phyloP scores from a whole-genome alignment of 2,888 invertebrate species.

The Hipparchia semele region DNA sequence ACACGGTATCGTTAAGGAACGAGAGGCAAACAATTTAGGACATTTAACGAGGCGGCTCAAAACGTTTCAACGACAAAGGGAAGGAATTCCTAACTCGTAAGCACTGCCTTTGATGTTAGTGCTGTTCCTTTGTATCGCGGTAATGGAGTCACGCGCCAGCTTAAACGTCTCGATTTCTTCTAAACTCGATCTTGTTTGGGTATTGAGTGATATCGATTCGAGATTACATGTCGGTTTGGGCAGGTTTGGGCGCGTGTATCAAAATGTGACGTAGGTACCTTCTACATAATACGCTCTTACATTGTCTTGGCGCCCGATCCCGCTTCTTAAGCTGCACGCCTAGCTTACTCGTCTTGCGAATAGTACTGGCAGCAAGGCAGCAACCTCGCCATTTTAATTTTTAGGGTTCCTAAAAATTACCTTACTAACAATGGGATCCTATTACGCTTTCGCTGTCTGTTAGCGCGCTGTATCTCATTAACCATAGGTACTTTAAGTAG shows the following conservation, averaged over 20 bases:
- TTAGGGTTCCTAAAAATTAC: too few relatives aligned
- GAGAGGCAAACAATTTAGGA: conserved; percentile 44
- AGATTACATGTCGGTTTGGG: conserved; percentile 42
- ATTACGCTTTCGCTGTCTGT: too few relatives aligned
- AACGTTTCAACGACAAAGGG: conserved; percentile 43
- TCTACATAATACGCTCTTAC: too few relatives aligned
- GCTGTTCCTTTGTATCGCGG: conserved; percentile 56
- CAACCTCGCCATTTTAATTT: too few relatives aligned
- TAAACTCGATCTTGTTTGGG: conserved; percentile 60
- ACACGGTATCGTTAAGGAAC: conserved; percentile 38
- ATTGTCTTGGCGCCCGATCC: too few relatives aligned
- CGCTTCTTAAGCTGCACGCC: too few relatives aligned
- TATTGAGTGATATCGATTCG: conserved; percentile 60
- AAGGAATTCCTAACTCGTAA: conserved; percentile 47
- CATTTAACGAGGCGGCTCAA: conserved; percentile 45
- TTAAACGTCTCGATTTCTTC: conserved; percentile 66
- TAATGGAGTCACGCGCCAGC: conserved; percentile 60
- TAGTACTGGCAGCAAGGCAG: too few relatives aligned
- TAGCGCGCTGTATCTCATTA: too few relatives aligned
- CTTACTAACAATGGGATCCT: too few relatives aligned
- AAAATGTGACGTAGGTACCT: background rate
- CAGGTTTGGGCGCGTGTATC: background rate
- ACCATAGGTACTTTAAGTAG: too few relatives aligned
- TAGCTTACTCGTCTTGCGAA: too few relatives aligned
- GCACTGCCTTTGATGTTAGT: conserved; percentile 57